Percentiles rank a stretch among this genome's conserved stretches.
Evolutionary conservation across 2,797 vertebrate species (phyloP).

Genomic region (Kryptolebias ocellatus): DNA sequence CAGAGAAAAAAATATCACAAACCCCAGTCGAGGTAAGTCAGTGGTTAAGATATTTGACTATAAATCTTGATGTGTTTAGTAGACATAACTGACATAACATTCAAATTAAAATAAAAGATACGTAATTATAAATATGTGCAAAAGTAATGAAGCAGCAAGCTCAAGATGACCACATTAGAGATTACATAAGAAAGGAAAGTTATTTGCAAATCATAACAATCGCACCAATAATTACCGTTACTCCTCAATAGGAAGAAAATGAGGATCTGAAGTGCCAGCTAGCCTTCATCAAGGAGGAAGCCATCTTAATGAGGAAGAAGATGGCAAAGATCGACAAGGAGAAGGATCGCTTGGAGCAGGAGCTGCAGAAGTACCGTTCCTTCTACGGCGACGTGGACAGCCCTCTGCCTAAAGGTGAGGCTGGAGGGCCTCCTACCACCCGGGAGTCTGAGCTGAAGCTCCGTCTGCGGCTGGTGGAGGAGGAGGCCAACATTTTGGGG

Average conservation of each 20-base stretch:
- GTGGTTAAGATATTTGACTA: slow-evolving; percentile 26
- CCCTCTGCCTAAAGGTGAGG: slow-evolving; percentile 96
- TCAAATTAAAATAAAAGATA: background rate
- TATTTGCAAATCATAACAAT: background rate
- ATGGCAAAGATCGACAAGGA: slow-evolving; percentile 99
- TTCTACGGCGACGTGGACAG: slow-evolving; percentile 99
- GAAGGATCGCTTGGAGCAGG: slow-evolving; percentile 95
- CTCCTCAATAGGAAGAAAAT: slow-evolving; percentile 88
- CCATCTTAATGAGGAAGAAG: slow-evolving; percentile 96
- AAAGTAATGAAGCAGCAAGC: background rate
- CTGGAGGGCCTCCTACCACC: slow-evolving; percentile 94
- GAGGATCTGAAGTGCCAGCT: slow-evolving; percentile 97
- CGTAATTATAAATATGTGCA: background rate
- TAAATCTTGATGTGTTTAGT: too few species aligned
- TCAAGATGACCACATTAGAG: too few species aligned
- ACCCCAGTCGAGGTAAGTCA: slow-evolving; percentile 90
- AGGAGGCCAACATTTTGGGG: slow-evolving; percentile 97
- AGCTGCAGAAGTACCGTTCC: slow-evolving; percentile 95
- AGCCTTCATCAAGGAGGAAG: slow-evolving; percentile 97
- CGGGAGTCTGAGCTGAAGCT: slow-evolving; percentile 97
- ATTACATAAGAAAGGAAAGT: background rate
- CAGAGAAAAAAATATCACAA: slow-evolving; percentile 90
- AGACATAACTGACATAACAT: too few species aligned
- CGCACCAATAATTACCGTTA: background rate
- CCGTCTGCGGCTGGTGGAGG: slow-evolving; percentile 93